Percentiles rank a stretch among this genome's conserved stretches.
Evolutionary conservation across 2,888 invertebrate genomes (phyloP).

Genomic region (Volucella zonaria): DNA sequence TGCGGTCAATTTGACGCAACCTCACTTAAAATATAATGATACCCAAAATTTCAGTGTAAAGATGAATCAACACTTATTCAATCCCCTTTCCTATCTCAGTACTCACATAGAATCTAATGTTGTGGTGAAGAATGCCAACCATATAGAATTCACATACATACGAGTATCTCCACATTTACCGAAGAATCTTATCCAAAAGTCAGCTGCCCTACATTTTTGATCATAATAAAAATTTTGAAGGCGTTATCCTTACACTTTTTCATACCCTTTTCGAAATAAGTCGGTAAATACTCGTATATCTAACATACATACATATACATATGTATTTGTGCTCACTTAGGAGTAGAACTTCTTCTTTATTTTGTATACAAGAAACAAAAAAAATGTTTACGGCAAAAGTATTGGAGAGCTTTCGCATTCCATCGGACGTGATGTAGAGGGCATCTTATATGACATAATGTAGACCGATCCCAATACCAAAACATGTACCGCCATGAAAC

Average conservation of each 20-base stretch:
- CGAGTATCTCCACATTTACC: not conserved
- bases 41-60: not conserved
- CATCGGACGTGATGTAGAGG: too few species aligned
- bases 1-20: too few species aligned
- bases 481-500: constrained; percentile 7
- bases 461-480: not conserved
- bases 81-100: not conserved
- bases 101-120: not conserved
- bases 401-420: too few species aligned
- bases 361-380: not conserved
- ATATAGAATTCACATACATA: not conserved
- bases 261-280: too few species aligned
- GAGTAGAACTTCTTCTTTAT: not conserved
- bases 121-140: not conserved
- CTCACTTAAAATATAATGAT: not conserved
- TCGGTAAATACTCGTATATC: too few species aligned
- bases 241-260: constrained; percentile 10
- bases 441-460: constrained; percentile 13
- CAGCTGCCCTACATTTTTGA: constrained; percentile 17
- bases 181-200: constrained; percentile 6
- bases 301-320: too few species aligned
- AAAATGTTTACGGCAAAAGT: not conserved
- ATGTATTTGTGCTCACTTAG: not conserved
- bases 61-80: not conserved
- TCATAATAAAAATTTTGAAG: constrained; percentile 31